phyloP scores from a whole-genome alignment of 2,113 vertebrate species.

The Callipepla californica region DNA sequence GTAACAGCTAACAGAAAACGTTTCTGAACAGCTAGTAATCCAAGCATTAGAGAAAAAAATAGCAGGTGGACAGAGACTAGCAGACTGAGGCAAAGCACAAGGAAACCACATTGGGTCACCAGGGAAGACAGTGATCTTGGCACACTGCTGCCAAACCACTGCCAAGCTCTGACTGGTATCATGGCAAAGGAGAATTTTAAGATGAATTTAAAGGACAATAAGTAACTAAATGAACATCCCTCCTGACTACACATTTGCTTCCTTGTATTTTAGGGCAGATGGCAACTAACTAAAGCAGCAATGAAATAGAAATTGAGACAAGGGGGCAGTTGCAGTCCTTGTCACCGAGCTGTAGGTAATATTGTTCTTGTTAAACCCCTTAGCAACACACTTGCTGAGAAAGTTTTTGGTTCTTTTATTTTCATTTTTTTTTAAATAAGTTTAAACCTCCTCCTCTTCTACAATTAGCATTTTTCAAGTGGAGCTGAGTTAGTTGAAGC shows the following conservation, averaged over 20 bases:
- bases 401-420: not conserved
- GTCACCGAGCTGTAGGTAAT: not conserved
- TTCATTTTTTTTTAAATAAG: not conserved
- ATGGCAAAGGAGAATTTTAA: not conserved
- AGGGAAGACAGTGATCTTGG: not conserved
- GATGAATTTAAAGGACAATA: not conserved
- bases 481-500: conserved; percentile 80
- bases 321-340: not conserved
- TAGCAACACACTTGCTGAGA: conserved; percentile 30
- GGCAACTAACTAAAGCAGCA: not conserved
- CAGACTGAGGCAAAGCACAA: not conserved
- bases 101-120: not conserved
- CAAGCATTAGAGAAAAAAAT: not conserved
- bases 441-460: conserved; percentile 77
- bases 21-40: not conserved
- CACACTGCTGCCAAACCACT: not conserved
- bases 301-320: not conserved
- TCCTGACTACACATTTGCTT: not conserved
- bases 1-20: not conserved
- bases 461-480: conserved; percentile 85
- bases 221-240: not conserved
- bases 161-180: not conserved
- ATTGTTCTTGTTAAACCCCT: conserved; percentile 25
- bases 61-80: not conserved
- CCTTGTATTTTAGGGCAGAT: not conserved